Base-by-base conservation (phyloP, 2,888 invertebrate species). In the Drosophila fungiperda region DNA sequence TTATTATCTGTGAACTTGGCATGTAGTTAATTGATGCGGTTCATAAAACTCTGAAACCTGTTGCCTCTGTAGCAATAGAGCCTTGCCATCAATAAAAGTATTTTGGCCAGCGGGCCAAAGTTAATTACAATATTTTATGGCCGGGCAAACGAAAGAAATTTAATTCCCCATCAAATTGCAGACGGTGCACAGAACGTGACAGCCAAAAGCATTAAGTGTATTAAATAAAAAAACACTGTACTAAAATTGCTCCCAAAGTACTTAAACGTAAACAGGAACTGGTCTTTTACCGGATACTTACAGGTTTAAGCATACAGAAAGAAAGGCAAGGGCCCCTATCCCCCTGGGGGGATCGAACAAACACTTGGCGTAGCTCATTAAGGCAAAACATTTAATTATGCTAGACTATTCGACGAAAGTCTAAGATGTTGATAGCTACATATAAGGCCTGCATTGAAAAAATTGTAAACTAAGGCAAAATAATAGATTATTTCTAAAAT, bases 91-190 rank as follows among this genome's bases (percentile, higher is more conserved):
- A 68, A 35, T 70, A 66, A 69, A 76, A 67, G 57, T 64, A 54
- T 83, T 85, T 81, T 42, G 50, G 72, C 69, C 55, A 29, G 52
- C 74, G 61, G 76, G 67, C 61, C 64, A 70, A 83, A 78, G 74
- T 82, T 86, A 86, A 86, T 86, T 86, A 82, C 74, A 78, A 80
- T 80, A 80, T 84, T 87, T 87, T 76, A 87, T 84, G 70, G 63
- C 58, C 35, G 12, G 45, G n/a, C 55, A 68, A 59, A 67, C 42
- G 53, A 53, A 54, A 40, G 50, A 62, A 70, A 75, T 87, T 83
- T 71, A 53, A 80, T 80, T 78, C 54, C 61, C 53, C 42, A 59
- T 64, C 72, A 82, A 87, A 80, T 76, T 67, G 77, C 67, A 73
- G 61, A 55, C 50, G 62, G 73, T 50, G 61, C 53, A 35, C 42